Evolutionary conservation across 2,113 vertebrate genomes (phyloP).

Genomic region (Rhea americana): DNA sequence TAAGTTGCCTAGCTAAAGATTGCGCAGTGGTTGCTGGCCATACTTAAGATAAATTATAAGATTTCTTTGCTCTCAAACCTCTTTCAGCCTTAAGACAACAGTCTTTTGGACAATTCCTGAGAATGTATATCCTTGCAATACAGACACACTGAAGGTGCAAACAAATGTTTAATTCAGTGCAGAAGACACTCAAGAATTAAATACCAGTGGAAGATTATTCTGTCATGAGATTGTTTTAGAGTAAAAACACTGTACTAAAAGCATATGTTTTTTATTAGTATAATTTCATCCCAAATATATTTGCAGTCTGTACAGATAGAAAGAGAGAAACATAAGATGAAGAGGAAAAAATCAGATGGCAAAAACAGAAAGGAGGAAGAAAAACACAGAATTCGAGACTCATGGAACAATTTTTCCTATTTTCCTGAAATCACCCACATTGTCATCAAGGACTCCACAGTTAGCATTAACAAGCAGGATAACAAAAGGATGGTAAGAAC

Average conservation of each 20-base stretch:
- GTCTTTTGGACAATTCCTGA: background rate
- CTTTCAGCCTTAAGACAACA: background rate
- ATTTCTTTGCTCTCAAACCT: background rate
- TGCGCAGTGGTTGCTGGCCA: background rate
- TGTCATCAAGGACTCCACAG: constrained; percentile 85
- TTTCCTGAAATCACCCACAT: constrained; percentile 95
- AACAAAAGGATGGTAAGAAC: constrained; percentile 91
- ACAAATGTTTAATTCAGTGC: background rate
- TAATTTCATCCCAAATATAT: background rate
- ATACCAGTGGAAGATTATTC: background rate
- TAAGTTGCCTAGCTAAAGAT: background rate
- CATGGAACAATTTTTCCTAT: constrained; percentile 89
- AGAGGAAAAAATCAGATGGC: constrained; percentile 83
- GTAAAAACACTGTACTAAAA: background rate
- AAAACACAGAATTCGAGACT: constrained; percentile 76
- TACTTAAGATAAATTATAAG: background rate
- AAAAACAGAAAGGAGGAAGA: constrained; percentile 82
- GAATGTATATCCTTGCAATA: background rate
- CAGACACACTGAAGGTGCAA: background rate
- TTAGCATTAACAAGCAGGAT: constrained; percentile 92
- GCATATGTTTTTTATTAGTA: background rate
- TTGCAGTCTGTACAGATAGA: constrained; percentile 72
- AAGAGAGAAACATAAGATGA: constrained; percentile 87
- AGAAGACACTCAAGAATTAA: background rate
- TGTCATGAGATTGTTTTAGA: background rate